A percentile compares a stretch with the other conserved stretches of the same genome.
These are phyloP conservation scores for Butastur rufipennis DNA, from an alignment of 2,113 vertebrate genomes.

Conservation along the genomic window DNA sequence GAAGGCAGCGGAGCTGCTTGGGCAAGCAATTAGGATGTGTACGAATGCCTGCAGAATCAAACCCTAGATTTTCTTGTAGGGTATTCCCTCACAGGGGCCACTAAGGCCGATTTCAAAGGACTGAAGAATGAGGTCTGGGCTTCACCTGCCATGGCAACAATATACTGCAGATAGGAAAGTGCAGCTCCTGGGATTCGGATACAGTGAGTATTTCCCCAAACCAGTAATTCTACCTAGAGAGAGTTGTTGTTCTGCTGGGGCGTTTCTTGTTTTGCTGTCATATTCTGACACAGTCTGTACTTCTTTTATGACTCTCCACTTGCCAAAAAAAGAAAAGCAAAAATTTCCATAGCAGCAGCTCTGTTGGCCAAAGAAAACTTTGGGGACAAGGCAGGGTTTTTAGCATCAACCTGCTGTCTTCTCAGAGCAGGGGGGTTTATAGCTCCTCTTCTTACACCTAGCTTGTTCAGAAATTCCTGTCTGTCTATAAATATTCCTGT, in stretches of 20 bases:
- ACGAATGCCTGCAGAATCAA: neutral
- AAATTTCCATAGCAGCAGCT: neutral
- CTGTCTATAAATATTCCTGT: neutral
- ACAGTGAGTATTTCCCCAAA: neutral
- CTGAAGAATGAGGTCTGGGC: neutral
- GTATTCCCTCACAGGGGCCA: constrained; percentile 1
- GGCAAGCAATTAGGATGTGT: constrained; percentile 17
- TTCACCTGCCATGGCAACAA: constrained; percentile 12
- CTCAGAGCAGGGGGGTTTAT: neutral
- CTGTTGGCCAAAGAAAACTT: neutral
- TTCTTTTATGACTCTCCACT: constrained; percentile 17
- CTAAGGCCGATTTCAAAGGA: neutral
- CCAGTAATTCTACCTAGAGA: constrained; percentile 15
- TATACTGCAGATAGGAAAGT: constrained; percentile 5
- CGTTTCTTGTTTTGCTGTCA: neutral
- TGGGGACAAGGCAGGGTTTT: neutral
- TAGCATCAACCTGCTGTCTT: neutral
- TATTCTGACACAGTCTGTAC: neutral
- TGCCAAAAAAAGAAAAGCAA: neutral
- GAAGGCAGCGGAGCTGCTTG: neutral
- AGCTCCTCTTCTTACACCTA: neutral
- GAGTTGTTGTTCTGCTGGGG: neutral
- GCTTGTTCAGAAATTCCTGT: neutral
- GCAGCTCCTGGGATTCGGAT: neutral
- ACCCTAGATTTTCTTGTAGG: neutral